Evolutionary conservation across 2,797 vertebrate genomes (phyloP).

Genomic region (Microhierax caerulescens): DNA sequence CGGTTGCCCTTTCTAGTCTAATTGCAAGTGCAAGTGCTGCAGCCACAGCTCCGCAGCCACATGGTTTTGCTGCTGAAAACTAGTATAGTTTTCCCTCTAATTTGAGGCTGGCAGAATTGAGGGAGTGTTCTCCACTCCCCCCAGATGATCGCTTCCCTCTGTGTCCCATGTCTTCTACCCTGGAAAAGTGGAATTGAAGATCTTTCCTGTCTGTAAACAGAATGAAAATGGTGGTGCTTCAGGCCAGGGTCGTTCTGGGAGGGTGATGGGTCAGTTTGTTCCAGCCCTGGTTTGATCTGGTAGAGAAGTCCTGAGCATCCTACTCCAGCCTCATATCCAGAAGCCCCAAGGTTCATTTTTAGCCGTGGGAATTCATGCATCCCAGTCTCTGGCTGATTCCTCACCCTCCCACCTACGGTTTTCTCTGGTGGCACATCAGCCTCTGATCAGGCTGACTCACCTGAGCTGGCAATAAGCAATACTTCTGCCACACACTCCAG

Average conservation of each 20-base stretch:
- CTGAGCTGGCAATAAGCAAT: neutral
- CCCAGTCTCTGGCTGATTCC: neutral
- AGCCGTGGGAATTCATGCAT: neutral
- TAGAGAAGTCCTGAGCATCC: neutral
- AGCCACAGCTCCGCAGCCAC: neutral
- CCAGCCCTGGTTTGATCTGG: neutral
- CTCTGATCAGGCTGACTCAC: conserved; percentile 26
- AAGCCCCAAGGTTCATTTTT: neutral
- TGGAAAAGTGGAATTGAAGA: neutral
- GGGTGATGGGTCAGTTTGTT: neutral
- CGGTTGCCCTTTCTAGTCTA: neutral
- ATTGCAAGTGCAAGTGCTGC: neutral
- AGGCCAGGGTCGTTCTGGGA: neutral
- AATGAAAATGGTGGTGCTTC: neutral
- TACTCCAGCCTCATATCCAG: neutral
- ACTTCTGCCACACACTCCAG: neutral
- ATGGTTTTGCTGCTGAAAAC: neutral
- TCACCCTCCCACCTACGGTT: neutral
- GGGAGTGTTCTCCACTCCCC: neutral
- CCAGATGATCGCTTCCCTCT: neutral
- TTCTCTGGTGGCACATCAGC: neutral
- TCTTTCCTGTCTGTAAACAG: neutral
- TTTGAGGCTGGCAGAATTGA: neutral
- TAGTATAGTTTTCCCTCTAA: neutral
- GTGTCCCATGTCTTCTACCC: neutral